These are phyloP conservation scores for Hypomesus transpacificus DNA, from an alignment of 2,113 vertebrate genomes.

Conservation along the genomic window DNA sequence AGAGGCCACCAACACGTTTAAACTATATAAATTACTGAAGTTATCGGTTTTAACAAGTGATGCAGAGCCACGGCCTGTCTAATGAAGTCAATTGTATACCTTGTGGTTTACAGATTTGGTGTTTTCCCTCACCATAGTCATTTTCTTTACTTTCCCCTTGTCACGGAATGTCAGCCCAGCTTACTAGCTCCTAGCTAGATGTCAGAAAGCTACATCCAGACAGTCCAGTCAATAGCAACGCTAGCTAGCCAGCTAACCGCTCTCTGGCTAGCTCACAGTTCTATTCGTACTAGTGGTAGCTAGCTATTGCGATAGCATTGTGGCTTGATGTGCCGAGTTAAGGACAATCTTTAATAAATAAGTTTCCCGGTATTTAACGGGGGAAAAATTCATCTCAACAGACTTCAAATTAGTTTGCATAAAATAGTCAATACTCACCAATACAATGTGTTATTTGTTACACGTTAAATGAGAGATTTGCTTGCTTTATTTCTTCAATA, in stretches of 20 bases:
- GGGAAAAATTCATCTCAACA: slow-evolving; percentile 51
- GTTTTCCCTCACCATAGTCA: slow-evolving; percentile 62
- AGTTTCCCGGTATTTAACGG: slow-evolving; percentile 66
- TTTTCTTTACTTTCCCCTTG: slow-evolving; percentile 79
- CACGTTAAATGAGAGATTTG: slow-evolving; percentile 57
- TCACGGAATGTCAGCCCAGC: slow-evolving; percentile 77
- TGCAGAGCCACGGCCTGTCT: slow-evolving; percentile 37
- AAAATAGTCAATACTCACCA: slow-evolving; percentile 19
- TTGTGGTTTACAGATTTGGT: slow-evolving; percentile 60
- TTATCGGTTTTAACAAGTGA: slow-evolving; percentile 60
- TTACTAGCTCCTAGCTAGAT: slow-evolving; percentile 54
- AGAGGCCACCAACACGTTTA: slow-evolving; percentile 80
- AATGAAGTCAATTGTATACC: slow-evolving; percentile 38
- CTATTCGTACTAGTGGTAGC: slow-evolving; percentile 44
- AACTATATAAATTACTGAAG: slow-evolving; percentile 77
- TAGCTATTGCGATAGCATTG: slow-evolving; percentile 67
- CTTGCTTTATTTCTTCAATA: slow-evolving; percentile 73
- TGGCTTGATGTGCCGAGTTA: slow-evolving; percentile 71
- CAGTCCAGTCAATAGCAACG: slow-evolving; percentile 28
- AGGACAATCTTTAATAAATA: slow-evolving; percentile 75
- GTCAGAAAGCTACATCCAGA: slow-evolving; percentile 44
- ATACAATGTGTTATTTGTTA: slow-evolving; percentile 37
- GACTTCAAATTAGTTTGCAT: slow-evolving; percentile 24
- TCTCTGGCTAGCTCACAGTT: slow-evolving; percentile 33
- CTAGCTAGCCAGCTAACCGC: slow-evolving; percentile 45